Conservation (phyloP, 2,888 invertebrate species). For the Hirudinaria manillensis region DNA sequence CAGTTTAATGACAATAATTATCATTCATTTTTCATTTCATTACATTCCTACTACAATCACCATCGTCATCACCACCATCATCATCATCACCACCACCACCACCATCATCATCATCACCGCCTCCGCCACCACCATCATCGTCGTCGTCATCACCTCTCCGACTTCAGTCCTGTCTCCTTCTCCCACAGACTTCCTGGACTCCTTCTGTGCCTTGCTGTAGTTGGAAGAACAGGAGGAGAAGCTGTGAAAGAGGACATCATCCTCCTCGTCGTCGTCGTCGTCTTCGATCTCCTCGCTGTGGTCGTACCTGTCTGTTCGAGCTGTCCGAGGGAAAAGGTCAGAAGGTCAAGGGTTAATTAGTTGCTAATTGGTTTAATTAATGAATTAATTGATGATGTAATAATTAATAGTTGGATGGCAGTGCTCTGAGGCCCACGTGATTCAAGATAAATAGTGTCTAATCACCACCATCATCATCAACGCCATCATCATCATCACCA, state of each 20-base stretch:
- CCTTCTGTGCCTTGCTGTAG: neutral
- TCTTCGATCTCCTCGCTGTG: constrained; percentile 31
- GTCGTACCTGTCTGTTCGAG: constrained; percentile 30
- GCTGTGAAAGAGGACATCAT: constrained; percentile 25
- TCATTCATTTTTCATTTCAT: too few species aligned
- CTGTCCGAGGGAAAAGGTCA: constrained; percentile 58
- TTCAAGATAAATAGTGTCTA: too few species aligned
- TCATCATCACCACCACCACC: constrained; percentile 18
- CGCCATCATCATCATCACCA: too few species aligned
- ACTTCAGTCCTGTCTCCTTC: neutral
- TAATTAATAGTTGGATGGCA: too few species aligned
- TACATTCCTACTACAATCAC: neutral
- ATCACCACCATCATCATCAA: too few species aligned
- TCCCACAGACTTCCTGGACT: constrained; percentile 2
- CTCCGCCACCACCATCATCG: neutral
- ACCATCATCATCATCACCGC: constrained; percentile 1
- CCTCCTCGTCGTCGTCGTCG: constrained; percentile 18
- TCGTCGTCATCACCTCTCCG: neutral
- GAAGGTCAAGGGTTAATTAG: constrained; percentile 44
- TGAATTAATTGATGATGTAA: constrained; percentile 79
- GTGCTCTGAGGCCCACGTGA: too few species aligned
- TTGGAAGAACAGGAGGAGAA: constrained; percentile 13
- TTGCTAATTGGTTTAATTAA: neutral
- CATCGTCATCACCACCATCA: constrained; percentile 27
- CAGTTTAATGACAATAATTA: too few species aligned